A percentile compares a stretch with the other conserved stretches of the same genome.
Evolutionary conservation across 2,113 vertebrate species (phyloP).

Genomic region (Otis tarda): DNA sequence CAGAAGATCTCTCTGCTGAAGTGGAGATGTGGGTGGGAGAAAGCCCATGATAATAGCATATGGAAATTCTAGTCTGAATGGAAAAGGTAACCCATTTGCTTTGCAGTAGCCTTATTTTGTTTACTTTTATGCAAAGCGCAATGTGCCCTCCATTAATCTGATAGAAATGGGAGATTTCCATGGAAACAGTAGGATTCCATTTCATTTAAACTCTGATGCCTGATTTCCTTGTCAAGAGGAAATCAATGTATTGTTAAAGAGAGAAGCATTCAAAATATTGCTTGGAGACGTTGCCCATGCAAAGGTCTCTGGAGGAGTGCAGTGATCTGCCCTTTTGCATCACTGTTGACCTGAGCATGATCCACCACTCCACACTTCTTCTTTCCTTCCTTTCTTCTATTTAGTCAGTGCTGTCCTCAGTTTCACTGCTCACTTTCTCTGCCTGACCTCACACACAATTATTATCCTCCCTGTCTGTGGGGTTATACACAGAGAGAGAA

Average conservation of each 20-base stretch:
- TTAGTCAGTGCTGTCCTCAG: background rate
- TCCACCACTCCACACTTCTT: background rate
- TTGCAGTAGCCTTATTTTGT: background rate
- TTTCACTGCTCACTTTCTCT: background rate
- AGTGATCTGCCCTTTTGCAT: background rate
- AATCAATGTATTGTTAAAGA: constrained; percentile 40
- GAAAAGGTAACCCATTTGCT: background rate
- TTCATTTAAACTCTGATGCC: constrained; percentile 31
- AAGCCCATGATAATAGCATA: background rate
- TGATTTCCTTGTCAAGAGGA: constrained; percentile 19
- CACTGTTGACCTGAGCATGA: background rate
- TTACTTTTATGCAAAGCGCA: constrained; percentile 12
- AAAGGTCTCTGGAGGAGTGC: background rate
- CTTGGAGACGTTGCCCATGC: background rate
- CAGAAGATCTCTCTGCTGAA: background rate
- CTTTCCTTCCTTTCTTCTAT: background rate
- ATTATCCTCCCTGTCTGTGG: background rate
- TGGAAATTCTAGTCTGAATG: background rate
- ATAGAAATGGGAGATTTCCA: constrained; percentile 22
- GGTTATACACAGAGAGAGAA: background rate
- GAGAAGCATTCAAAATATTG: background rate
- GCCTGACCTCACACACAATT: background rate
- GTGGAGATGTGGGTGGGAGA: background rate
- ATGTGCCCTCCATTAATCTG: background rate
- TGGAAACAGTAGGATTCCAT: constrained; percentile 50